These are phyloP conservation scores for Notocelia uddmanniana DNA, from an alignment of 2,888 invertebrate genomes.

Conservation along the genomic window DNA sequence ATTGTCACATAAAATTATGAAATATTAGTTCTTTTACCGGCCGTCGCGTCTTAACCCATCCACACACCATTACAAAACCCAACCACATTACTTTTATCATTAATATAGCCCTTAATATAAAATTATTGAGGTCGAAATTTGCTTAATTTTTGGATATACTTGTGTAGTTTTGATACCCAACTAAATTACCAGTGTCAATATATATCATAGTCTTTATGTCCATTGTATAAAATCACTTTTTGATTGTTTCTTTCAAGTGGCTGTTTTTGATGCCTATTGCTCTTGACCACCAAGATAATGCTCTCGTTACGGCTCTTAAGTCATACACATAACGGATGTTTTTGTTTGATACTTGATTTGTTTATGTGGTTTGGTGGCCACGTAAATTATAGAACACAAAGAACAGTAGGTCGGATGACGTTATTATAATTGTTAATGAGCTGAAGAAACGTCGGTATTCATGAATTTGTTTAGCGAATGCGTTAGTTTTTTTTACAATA, in stretches of 20 bases:
- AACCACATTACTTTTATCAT: background rate
- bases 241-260: background rate
- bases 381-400: background rate
- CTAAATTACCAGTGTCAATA: background rate
- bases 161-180: background rate
- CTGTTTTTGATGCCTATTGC: background rate
- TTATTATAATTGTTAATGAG: constrained; percentile 13
- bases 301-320: background rate
- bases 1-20: constrained; percentile 44
- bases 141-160: background rate
- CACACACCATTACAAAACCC: constrained; percentile 8
- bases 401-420: constrained; percentile 14
- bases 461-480: background rate
- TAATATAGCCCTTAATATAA: background rate
- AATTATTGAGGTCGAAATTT: background rate
- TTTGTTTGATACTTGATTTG: background rate
- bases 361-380: background rate
- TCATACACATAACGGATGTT: background rate
- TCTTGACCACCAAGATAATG: background rate
- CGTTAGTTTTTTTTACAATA: background rate
- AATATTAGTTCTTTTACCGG: constrained; percentile 39
- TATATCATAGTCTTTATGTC: background rate
- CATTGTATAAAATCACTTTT: background rate
- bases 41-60: constrained; percentile 28
- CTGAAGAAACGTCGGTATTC: background rate